Percentiles rank a stretch among this genome's conserved stretches.
phyloP scores from a whole-genome alignment of 2,797 vertebrate genomes.

The Schizothorax lantsangensis region DNA sequence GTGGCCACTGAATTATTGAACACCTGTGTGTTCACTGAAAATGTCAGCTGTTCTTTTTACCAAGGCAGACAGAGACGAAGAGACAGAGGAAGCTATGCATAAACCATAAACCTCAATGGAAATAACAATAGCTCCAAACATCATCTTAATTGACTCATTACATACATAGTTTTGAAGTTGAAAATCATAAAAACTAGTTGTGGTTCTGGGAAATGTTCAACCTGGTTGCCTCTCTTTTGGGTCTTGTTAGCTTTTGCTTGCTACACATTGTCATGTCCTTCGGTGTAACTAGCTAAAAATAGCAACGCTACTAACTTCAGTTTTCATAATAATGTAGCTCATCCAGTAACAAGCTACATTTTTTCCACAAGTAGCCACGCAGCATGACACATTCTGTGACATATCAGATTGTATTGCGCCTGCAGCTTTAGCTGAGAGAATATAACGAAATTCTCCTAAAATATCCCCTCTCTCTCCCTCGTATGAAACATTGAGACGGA shows the following conservation, averaged over 20 bases:
- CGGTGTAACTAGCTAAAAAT: background rate
- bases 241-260: conserved; percentile 12
- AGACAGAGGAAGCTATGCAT: conserved; percentile 48
- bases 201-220: background rate
- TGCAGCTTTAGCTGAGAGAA: conserved; percentile 14
- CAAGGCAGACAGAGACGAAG: conserved; percentile 23
- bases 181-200: background rate
- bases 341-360: conserved; percentile 19
- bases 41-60: conserved; percentile 61
- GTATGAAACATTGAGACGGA: background rate
- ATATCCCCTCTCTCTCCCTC: background rate
- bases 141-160: conserved; percentile 14
- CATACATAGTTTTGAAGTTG: background rate
- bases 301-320: background rate
- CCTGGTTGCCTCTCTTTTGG: background rate
- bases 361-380: background rate
- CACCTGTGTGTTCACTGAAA: conserved; percentile 57
- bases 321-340: conserved; percentile 16
- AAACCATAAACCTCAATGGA: conserved; percentile 48
- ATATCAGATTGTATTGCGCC: background rate
- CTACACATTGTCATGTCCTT: background rate
- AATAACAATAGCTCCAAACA: conserved; percentile 29
- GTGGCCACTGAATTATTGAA: conserved; percentile 64
- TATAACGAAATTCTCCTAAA: background rate
- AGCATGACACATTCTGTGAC: background rate